phyloP scores from a whole-genome alignment of 2,888 invertebrate species.

The Smittia sp. region DNA sequence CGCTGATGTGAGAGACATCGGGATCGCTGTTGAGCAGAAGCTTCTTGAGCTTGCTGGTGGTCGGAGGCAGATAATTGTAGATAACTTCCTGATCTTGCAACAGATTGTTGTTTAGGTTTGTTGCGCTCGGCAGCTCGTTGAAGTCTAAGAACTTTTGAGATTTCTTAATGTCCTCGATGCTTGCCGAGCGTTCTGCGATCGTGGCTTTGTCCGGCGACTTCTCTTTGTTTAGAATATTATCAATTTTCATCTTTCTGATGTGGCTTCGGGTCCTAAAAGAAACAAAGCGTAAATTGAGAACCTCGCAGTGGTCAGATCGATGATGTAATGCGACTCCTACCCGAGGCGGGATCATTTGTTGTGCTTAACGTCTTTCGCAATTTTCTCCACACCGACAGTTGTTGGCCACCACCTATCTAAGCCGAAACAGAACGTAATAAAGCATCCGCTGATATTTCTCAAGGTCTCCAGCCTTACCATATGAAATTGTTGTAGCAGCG shows the following conservation, averaged over 20 bases:
- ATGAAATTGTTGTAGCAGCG: not conserved
- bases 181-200: constrained; percentile 13
- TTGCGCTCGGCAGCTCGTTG: constrained; percentile 24
- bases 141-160: constrained; percentile 36
- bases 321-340: not conserved
- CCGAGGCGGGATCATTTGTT: constrained; percentile 10
- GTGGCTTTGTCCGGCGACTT: constrained; percentile 38
- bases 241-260: constrained; percentile 42
- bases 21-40: constrained; percentile 23
- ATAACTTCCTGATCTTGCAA: not conserved
- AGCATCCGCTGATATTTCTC: not conserved
- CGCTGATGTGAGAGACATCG: not conserved
- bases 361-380: not conserved
- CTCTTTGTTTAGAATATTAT: constrained; percentile 33
- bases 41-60: constrained; percentile 35
- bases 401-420: not conserved
- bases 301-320: not conserved
- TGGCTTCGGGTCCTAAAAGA: not conserved
- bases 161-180: constrained; percentile 37
- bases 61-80: constrained; percentile 20
- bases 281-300: not conserved
- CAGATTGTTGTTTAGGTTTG: constrained; percentile 12
- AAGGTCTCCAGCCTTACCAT: constrained; percentile 6
- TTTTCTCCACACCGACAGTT: too few relatives aligned
- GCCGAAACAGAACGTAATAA: not conserved